These are phyloP conservation scores for Trichonephila clavipes DNA, from an alignment of 1,140 invertebrate genomes.

Conservation along the genomic window DNA sequence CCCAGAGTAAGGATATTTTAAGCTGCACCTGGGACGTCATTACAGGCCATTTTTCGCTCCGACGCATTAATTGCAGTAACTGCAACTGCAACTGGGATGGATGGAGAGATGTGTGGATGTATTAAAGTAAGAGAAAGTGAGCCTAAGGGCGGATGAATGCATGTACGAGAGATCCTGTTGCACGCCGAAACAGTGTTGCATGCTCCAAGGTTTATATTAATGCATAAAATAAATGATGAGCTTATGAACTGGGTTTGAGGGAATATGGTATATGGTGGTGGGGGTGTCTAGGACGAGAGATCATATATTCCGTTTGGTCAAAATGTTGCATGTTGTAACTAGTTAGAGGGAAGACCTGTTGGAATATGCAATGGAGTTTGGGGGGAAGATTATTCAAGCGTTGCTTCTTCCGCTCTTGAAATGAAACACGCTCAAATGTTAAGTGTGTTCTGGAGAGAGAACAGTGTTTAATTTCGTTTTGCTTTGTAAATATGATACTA, in stretches of 20 bases:
- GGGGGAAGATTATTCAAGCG: background rate
- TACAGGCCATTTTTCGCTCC: slow-evolving; percentile 63
- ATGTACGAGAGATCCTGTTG: slow-evolving; percentile 38
- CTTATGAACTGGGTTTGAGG: slow-evolving; percentile 2
- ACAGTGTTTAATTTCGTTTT: too few species aligned
- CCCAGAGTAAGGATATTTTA: slow-evolving; percentile 42
- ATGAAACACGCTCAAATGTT: too few species aligned
- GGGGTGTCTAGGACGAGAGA: background rate
- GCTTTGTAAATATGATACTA: too few species aligned
- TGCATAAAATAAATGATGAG: slow-evolving; percentile 8
- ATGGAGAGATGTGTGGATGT: background rate
- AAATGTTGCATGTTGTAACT: background rate
- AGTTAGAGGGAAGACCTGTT: background rate
- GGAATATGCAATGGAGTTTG: background rate
- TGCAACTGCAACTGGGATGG: slow-evolving; percentile 1
- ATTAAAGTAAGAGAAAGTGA: slow-evolving; percentile 12
- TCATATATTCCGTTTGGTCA: background rate
- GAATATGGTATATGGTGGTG: background rate
- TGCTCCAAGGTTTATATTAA: slow-evolving; percentile 37
- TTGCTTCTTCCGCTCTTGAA: background rate
- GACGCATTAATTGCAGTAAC: slow-evolving; percentile 43
- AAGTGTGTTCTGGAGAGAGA: too few species aligned
- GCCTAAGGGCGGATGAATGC: background rate
- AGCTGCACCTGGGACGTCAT: slow-evolving; percentile 55
- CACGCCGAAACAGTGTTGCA: slow-evolving; percentile 44